Conservation (phyloP, 64 coral and sea anemone species). For the Montipora capricornis region DNA sequence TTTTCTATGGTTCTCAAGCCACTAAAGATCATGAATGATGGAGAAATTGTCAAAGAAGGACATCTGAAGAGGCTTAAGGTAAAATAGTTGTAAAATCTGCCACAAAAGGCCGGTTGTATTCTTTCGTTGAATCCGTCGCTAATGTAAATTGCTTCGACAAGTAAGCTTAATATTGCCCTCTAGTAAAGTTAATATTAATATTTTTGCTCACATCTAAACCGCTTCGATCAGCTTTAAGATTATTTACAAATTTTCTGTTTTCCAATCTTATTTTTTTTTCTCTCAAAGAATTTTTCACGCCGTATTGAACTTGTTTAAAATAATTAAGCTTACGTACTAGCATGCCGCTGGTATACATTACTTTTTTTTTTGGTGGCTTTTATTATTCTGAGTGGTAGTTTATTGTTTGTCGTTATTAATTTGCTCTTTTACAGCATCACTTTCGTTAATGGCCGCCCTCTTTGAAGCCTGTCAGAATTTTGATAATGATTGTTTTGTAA, state of each 20-base stretch:
- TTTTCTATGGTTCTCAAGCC: slow-evolving; percentile 34
- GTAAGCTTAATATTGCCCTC: neutral
- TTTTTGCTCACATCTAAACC: too few relatives aligned
- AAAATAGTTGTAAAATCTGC: neutral
- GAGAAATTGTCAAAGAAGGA: slow-evolving; percentile 72
- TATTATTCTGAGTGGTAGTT: neutral
- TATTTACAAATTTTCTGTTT: too few relatives aligned
- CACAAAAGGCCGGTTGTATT: too few relatives aligned
- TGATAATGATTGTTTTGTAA: neutral
- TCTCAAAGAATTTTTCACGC: too few relatives aligned
- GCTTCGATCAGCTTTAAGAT: too few relatives aligned
- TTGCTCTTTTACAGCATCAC: neutral
- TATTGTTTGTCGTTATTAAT: neutral
- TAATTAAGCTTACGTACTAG: too few relatives aligned
- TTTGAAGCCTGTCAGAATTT: neutral
- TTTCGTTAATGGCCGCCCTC: too few relatives aligned
- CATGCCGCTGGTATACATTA: too few relatives aligned
- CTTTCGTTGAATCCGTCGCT: neutral
- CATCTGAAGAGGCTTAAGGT: slow-evolving; percentile 72
- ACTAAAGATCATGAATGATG: slow-evolving; percentile 69
- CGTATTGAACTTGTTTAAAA: too few relatives aligned
- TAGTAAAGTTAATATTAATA: neutral
- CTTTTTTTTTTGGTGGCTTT: too few relatives aligned
- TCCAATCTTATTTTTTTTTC: too few relatives aligned
- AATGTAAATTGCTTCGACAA: too few relatives aligned